Evolutionary conservation across 1,140 invertebrate species (phyloP).

Genomic region (Mamestra configurata): DNA sequence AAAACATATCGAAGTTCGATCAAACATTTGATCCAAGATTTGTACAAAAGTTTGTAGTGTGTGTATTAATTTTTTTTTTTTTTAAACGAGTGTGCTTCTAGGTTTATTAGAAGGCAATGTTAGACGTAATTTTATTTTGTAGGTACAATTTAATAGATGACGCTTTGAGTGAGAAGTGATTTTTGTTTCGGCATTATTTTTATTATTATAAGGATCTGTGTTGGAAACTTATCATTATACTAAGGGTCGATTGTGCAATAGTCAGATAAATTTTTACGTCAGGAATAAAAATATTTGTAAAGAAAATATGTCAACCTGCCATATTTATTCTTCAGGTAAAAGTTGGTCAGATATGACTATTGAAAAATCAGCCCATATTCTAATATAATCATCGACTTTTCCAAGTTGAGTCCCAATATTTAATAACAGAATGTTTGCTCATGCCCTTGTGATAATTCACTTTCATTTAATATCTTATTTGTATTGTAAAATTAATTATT

Average conservation of each 20-base stretch:
- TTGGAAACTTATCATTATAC: background rate
- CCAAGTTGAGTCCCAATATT: no score
- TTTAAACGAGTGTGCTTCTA: constrained; percentile 62
- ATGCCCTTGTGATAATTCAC: background rate
- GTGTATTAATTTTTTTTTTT: constrained; percentile 55
- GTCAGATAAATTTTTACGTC: no score
- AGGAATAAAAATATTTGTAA: no score
- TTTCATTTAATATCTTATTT: background rate
- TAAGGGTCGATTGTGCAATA: no score
- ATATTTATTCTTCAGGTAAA: no score
- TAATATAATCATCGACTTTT: no score
- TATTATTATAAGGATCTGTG: background rate
- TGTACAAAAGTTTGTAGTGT: constrained; percentile 59
- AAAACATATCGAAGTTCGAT: constrained; percentile 20
- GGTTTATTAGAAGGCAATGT: constrained; percentile 67
- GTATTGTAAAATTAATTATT: background rate
- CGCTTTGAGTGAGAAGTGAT: constrained; percentile 61
- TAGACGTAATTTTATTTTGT: constrained; percentile 63
- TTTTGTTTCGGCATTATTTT: constrained; percentile 42
- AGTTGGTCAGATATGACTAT: no score
- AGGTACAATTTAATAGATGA: constrained; percentile 60
- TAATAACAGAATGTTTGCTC: background rate
- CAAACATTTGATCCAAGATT: constrained; percentile 42
- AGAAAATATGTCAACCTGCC: no score
- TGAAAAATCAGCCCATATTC: no score